Conservation (phyloP, 2,797 vertebrate genomes). For the Enteromius paludinosus region DNA sequence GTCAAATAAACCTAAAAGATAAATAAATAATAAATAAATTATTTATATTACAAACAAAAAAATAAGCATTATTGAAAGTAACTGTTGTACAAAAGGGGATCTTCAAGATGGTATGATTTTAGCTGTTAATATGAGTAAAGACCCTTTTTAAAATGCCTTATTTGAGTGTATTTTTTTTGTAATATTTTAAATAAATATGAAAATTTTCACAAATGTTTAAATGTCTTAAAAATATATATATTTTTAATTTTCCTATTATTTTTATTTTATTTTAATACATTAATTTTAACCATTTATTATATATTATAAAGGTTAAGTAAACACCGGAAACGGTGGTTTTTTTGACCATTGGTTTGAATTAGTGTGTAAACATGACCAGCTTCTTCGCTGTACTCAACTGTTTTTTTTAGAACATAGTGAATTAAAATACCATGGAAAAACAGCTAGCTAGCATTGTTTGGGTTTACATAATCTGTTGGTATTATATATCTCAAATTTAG, state of each 20-base stretch:
- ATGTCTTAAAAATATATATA: neutral
- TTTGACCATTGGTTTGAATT: no score
- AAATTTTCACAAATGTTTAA: neutral
- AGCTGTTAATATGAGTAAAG: neutral
- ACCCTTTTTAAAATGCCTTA: neutral
- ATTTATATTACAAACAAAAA: neutral
- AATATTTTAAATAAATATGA: neutral
- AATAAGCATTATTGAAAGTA: neutral
- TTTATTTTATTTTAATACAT: neutral
- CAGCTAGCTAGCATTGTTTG: neutral
- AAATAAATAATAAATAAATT: neutral
- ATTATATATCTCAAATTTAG: neutral
- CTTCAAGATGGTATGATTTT: neutral
- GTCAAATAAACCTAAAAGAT: no score
- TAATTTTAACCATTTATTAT: neutral
- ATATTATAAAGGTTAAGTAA: neutral
- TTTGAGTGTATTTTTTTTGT: neutral
- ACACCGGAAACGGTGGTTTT: neutral
- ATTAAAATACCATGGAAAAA: neutral
- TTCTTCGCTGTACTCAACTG: neutral
- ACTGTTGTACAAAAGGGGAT: neutral
- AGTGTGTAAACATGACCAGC: neutral
- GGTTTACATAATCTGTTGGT: neutral
- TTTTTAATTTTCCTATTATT: no score
- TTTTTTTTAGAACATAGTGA: neutral